phyloP scores from a whole-genome alignment of 2,113 vertebrate species.

The Numenius arquata region DNA sequence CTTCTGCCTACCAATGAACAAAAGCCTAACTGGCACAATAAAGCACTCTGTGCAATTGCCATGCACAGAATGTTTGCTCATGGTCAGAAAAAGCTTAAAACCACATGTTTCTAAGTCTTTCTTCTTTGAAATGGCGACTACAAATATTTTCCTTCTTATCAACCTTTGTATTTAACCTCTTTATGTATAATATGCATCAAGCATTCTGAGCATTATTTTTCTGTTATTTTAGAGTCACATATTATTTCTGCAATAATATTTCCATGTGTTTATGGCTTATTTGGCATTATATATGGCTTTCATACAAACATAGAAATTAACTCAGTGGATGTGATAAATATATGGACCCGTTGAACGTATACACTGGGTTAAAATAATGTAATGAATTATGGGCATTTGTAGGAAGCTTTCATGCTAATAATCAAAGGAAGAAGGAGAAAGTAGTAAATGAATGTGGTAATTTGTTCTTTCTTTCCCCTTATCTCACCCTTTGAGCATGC shows the following conservation, averaged over 20 bases:
- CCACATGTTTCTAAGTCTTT: background rate
- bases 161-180: background rate
- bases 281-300: background rate
- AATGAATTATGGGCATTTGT: background rate
- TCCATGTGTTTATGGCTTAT: background rate
- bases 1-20: background rate
- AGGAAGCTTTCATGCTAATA: slow-evolving; percentile 23
- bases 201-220: background rate
- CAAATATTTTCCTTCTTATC: background rate
- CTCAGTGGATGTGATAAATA: background rate
- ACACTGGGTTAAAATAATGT: slow-evolving; percentile 19
- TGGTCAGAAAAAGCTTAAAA: background rate
- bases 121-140: background rate
- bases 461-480: slow-evolving; percentile 56
- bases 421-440: slow-evolving; percentile 24
- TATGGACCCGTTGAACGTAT: background rate
- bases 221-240: background rate
- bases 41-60: background rate
- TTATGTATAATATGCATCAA: background rate
- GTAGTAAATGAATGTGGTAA: slow-evolving; percentile 47
- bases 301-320: background rate
- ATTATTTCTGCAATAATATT: background rate
- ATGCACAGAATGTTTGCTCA: background rate
- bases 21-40: background rate
- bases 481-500: slow-evolving; percentile 64